These are phyloP conservation scores for Idaea straminata DNA, from an alignment of 2,888 invertebrate genomes.

Conservation along the genomic window DNA sequence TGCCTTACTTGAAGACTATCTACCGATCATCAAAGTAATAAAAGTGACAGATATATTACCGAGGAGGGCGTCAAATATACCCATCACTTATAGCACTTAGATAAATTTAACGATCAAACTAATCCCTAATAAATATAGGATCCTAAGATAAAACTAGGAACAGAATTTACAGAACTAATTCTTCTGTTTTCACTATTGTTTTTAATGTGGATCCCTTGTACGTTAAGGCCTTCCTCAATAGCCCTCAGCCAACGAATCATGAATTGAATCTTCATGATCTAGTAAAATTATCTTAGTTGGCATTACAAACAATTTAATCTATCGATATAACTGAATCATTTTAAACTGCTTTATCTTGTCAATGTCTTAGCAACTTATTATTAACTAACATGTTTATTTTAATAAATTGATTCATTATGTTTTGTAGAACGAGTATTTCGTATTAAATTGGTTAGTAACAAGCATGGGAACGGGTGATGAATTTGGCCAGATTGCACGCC, in stretches of 20 bases:
- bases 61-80: not conserved
- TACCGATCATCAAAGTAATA: constrained; percentile 15
- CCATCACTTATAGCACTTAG: not conserved
- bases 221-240: not conserved
- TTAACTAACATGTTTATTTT: constrained; percentile 9
- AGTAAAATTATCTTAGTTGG: constrained; percentile 6
- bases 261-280: not conserved
- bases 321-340: too few species aligned
- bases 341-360: too few species aligned
- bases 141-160: not conserved
- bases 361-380: too few species aligned
- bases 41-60: constrained; percentile 16
- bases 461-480: constrained; percentile 9
- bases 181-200: not conserved
- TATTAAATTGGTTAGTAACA: not conserved
- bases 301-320: not conserved
- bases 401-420: not conserved
- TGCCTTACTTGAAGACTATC: not conserved
- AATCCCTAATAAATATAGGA: constrained; percentile 1
- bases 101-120: not conserved
- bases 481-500: constrained; percentile 35
- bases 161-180: not conserved
- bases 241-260: constrained; percentile 6
- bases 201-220: not conserved
- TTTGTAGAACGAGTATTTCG: not conserved